These are phyloP conservation scores for Burhinus oedicnemus DNA, from an alignment of 2,113 vertebrate genomes.

Conservation along the genomic window DNA sequence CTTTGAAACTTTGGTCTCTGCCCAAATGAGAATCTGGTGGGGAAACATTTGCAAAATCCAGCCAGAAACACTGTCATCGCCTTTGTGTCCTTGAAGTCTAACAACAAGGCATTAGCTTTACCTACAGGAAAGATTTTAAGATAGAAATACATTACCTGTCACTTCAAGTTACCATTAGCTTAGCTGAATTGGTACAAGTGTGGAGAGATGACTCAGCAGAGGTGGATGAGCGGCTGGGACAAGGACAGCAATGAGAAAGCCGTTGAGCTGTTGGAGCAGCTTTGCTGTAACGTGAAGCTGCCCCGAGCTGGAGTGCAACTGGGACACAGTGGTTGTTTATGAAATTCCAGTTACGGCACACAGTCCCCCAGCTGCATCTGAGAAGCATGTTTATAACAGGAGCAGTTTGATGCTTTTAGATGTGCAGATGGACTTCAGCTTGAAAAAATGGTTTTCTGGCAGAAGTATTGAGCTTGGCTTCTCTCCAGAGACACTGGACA, in stretches of 20 bases:
- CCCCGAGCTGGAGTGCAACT: accelerated
- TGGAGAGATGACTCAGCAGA: background rate
- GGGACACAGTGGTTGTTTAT: background rate
- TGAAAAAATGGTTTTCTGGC: conserved; percentile 20
- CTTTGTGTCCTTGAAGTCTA: background rate
- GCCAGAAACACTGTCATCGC: background rate
- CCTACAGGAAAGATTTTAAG: background rate
- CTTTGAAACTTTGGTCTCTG: background rate
- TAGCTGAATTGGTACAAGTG: background rate
- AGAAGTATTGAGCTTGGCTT: conserved; percentile 1
- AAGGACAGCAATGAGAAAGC: background rate
- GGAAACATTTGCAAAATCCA: background rate
- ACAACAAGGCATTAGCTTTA: background rate
- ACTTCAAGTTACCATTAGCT: background rate
- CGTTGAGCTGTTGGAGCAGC: background rate
- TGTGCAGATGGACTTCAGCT: conserved; percentile 25
- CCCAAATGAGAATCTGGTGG: background rate
- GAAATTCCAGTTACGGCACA: background rate
- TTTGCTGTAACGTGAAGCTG: too few species aligned
- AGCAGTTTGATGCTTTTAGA: background rate
- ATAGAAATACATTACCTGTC: background rate
- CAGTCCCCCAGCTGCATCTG: conserved; percentile 4
- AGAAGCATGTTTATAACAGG: background rate
- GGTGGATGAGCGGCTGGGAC: background rate
- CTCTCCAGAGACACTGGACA: conserved; percentile 15